A percentile compares a stretch with the other conserved stretches of the same genome.
Conservation (phyloP, 2,888 invertebrate species). For the Palloptera scutellata region DNA sequence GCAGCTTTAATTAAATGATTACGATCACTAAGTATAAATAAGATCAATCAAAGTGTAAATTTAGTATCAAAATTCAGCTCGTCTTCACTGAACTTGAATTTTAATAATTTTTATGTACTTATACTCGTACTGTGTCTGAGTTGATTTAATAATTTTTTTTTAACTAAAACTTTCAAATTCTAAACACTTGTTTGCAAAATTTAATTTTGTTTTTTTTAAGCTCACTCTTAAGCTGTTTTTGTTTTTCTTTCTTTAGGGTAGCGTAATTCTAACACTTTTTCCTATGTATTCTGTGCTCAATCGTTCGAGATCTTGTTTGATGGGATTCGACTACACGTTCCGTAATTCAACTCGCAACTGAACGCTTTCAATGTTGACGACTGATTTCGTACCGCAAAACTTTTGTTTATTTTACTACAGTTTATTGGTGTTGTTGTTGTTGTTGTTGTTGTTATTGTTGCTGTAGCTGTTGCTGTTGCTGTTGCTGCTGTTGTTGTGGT, state of each 20-base stretch:
- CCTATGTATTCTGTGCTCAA: constrained; percentile 13
- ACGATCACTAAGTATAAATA: background rate
- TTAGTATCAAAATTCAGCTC: background rate
- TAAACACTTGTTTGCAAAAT: background rate
- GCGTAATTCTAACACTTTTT: constrained; percentile 12
- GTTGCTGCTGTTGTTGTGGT: constrained; percentile 10
- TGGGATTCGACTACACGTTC: constrained; percentile 34
- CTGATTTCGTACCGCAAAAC: constrained; percentile 38
- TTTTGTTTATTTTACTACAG: constrained; percentile 35
- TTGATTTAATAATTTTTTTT: constrained; percentile 8
- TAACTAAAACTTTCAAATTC: constrained; percentile 9
- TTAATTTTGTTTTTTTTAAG: constrained; percentile 5
- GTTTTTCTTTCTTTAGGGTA: constrained; percentile 15
- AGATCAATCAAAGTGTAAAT: background rate
- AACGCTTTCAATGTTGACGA: constrained; percentile 34
- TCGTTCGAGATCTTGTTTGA: constrained; percentile 13
- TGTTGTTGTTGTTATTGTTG: constrained; percentile 28
- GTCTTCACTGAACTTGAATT: constrained; percentile 34
- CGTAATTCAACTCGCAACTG: constrained; percentile 45
- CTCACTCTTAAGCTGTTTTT: background rate
- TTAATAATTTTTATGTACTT: constrained; percentile 15
- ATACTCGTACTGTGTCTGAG: background rate
- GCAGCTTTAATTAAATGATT: background rate
- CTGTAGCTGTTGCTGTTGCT: constrained; percentile 27
- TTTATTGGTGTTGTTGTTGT: constrained; percentile 23